Conservation (phyloP, 2,797 vertebrate species). For the Mycteria americana region DNA sequence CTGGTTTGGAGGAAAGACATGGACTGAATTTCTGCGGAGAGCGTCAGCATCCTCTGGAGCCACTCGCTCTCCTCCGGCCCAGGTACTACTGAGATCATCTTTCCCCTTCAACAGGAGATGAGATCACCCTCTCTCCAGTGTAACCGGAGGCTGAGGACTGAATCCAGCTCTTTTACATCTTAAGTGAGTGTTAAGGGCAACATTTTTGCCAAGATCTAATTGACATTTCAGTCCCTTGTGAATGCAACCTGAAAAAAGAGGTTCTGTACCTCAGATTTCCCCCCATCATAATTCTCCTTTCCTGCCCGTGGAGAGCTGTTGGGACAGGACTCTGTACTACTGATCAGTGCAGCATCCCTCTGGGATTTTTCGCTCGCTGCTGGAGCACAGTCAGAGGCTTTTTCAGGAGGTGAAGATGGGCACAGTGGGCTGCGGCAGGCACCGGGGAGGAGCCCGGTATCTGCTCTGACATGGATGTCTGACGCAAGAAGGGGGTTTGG, state of each 20-base stretch:
- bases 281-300: background rate
- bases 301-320: background rate
- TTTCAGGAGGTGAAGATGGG: background rate
- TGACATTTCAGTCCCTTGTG: background rate
- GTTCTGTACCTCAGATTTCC: background rate
- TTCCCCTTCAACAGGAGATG: background rate
- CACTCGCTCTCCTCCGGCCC: rapidly evolving
- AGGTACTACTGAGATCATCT: background rate
- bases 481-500: background rate
- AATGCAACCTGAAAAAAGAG: background rate
- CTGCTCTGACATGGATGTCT: background rate
- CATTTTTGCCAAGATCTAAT: background rate
- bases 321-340: background rate
- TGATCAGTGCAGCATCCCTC: background rate
- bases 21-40: background rate
- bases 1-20: background rate
- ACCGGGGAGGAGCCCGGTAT: background rate
- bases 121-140: background rate
- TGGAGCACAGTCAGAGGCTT: background rate
- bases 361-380: background rate
- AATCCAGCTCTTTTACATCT: background rate
- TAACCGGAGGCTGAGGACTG: background rate
- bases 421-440: background rate
- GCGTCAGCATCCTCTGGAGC: background rate
- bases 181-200: background rate